Base-by-base conservation (phyloP, 2,797 vertebrate species). In the Amphiprion clarkii region DNA sequence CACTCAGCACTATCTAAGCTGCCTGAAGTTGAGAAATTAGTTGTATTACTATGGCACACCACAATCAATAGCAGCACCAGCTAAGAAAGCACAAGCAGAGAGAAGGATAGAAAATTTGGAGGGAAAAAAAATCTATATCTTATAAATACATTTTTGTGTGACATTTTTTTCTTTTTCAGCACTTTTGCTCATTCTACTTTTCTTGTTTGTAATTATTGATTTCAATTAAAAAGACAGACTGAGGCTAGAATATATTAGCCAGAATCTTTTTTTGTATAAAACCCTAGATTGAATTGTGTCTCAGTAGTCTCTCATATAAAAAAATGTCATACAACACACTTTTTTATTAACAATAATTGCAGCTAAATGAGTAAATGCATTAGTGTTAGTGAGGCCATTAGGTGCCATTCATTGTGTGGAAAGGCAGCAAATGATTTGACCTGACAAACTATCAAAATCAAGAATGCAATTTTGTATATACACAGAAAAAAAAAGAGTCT, bases 11-110 rank as follows among this genome's bases (percentile, higher is more conserved):
- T 90, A 90, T 92, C 92, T 85, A 85, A 88, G 85, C 88, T 83
- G 74, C 67, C 87, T 95, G 93, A 95, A 94, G 95, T 94, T 95
- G 94, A 95, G 92, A 93, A 95, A 95, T 95, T 95, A 93, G 94
- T 93, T 94, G 92, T 93, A 96, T 95, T 95, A 95, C 92, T 88
- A 79, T 82, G 75, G 85, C 86, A 86, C 86, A 84, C 84, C 69
- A 19, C 87, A 95, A 95, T 95, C 95, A 92, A 95, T 95, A 94
- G 80, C 4, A 76, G 69, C 83, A 78, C 81, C 74, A 78, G 88
- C 85, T 84, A 89, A 73, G 86, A 89, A 87, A 82, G 75, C 80
- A 82, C 29, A 76, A 80, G 63, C 53, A 59, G 66, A 87, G 82
- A 72, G 68, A 62, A 57, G 57, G 65, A 79, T 81, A 65, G 74